Conservation (phyloP, 2,797 vertebrate species). For the Psittacula echo region DNA sequence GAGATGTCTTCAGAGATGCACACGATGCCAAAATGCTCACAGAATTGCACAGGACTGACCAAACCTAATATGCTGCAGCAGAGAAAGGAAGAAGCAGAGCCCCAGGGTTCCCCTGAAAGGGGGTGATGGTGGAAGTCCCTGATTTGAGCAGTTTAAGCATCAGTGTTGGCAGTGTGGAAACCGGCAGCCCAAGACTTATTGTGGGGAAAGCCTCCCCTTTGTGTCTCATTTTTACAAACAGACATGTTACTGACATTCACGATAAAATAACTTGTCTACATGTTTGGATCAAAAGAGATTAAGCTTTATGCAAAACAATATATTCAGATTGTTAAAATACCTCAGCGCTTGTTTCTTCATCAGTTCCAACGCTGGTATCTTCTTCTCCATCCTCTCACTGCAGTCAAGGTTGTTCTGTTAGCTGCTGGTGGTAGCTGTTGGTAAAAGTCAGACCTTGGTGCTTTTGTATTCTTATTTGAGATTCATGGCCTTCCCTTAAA, state of each 20-base stretch:
- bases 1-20: conserved; percentile 29
- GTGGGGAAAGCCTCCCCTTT: not conserved
- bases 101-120: not conserved
- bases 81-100: not conserved
- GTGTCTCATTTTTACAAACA: not conserved
- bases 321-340: not conserved
- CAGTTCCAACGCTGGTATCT: not conserved
- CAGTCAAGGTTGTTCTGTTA: not conserved
- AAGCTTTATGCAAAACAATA: not conserved
- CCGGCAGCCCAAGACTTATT: not conserved
- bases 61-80: not conserved
- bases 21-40: conserved; percentile 38
- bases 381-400: not conserved
- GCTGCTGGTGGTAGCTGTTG: not conserved
- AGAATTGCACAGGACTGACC: not conserved
- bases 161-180: not conserved
- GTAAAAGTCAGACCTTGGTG: not conserved
- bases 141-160: not conserved
- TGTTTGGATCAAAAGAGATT: not conserved
- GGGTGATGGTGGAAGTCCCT: not conserved
- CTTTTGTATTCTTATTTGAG: not conserved
- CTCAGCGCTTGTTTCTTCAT: not conserved
- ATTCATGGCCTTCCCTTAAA: not conserved
- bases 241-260: not conserved
- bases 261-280: not conserved